Conservation (phyloP, 2,113 vertebrate species). For the Ptilonorhynchus violaceus region DNA sequence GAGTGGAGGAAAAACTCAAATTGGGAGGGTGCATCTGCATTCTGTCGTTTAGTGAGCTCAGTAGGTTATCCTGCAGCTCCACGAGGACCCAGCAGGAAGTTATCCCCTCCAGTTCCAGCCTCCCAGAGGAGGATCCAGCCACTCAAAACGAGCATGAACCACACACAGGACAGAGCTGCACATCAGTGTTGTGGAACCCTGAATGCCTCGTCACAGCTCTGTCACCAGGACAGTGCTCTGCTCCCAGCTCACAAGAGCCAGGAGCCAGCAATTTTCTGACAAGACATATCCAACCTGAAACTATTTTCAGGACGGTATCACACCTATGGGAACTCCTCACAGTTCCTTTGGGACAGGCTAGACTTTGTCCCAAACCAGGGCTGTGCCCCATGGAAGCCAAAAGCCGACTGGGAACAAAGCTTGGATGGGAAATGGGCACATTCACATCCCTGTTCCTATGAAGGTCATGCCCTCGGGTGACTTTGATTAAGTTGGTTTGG, state of each 20-base stretch:
- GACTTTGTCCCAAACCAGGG: not conserved
- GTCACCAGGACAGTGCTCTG: rapidly evolving
- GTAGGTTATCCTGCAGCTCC: not conserved
- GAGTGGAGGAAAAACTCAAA: rapidly evolving
- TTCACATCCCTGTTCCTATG: not conserved
- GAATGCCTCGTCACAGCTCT: rapidly evolving
- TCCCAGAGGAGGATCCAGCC: not conserved
- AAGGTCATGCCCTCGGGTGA: not conserved
- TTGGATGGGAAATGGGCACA: not conserved
- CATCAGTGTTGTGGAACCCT: rapidly evolving
- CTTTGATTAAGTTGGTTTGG: not conserved
- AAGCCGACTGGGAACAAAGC: not conserved
- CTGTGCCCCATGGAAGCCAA: not conserved
- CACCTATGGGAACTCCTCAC: not conserved
- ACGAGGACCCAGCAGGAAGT: not conserved
- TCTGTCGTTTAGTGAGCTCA: rapidly evolving
- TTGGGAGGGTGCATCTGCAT: rapidly evolving
- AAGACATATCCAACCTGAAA: not conserved
- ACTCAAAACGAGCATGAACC: rapidly evolving
- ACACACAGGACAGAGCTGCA: not conserved
- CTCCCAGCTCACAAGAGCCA: rapidly evolving
- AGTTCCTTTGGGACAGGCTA: not conserved
- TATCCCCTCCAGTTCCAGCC: not conserved
- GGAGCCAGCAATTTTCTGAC: not conserved
- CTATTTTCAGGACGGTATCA: not conserved